These are phyloP conservation scores for Agapetus fuscipes DNA, from an alignment of 2,888 invertebrate species.

Conservation along the genomic window DNA sequence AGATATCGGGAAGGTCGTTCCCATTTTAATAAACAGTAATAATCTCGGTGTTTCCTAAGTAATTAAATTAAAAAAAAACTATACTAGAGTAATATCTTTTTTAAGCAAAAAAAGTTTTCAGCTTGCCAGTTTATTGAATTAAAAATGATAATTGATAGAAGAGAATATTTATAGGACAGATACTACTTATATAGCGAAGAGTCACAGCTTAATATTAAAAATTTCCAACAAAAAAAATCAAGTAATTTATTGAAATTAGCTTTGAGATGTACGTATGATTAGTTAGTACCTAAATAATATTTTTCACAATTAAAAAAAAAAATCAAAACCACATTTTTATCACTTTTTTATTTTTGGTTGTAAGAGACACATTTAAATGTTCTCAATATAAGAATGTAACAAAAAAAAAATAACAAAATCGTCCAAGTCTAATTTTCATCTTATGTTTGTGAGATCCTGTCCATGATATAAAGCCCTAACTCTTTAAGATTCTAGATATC, in stretches of 20 bases:
- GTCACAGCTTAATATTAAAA: no score
- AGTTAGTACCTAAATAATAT: no score
- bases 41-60: constrained; percentile 8
- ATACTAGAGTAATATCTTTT: constrained; percentile 3
- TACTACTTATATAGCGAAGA: no score
- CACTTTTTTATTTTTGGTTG: neutral
- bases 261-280: no score
- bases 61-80: no score
- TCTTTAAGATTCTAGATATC: neutral
- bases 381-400: no score
- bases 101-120: constrained; percentile 1
- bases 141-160: constrained; percentile 2
- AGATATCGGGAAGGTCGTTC: constrained; percentile 6
- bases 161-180: no score
- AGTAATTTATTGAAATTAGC: no score
- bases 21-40: neutral
- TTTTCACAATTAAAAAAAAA: constrained; percentile 1
- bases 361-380: no score
- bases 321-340: neutral
- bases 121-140: constrained; percentile 6
- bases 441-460: constrained; percentile 7
- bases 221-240: no score
- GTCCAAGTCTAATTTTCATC: constrained; percentile 10
- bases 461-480: constrained; percentile 2
- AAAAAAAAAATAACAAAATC: constrained; percentile 3